Evolutionary conservation across 2,888 invertebrate genomes (phyloP), one percentile per base, ranked within the genome.

Genomic region (Hemistola chrysoprasaria): DNA sequence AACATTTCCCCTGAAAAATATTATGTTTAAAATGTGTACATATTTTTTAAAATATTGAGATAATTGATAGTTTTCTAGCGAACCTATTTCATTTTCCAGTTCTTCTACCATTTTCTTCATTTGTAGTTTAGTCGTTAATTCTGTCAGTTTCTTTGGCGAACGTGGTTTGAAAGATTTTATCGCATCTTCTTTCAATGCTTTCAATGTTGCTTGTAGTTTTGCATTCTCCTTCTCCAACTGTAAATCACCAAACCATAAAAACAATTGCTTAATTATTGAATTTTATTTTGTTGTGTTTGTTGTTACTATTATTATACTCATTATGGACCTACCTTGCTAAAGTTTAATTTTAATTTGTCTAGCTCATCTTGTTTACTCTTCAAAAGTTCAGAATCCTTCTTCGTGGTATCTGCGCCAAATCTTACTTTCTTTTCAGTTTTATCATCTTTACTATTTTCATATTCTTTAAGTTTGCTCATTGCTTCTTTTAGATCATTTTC

Each of bases 41-140:
- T 0, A 28, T n/a, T 11, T 28, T 6, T 29, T 8, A 7, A 5
- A 20, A 11, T 8, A n/a, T 29, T 6, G 8, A n/a, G n/a, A n/a
- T n/a, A n/a, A n/a, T n/a, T n/a, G n/a, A n/a, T n/a, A n/a, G n/a
- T n/a, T n/a, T 22, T n/a, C 6, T 31, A 20, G 31, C 42, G 71
- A 79, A 92, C 94, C 93, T 53, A 97, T 94, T 90, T 98, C 97
- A 65, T 92, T 94, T 79, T 97, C 97, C 56, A 97, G 86, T 52
- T 97, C 97, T 42, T 95, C 94, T 1, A 97, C 93, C 93, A 96
- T 95, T 62, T 92, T 95, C 59, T 94, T 95, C 62, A 96, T 80
- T 75, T 94, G 93, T 30, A 93, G 69, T 78, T 94, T 94, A 1
- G 94, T 92, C 16, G 93, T 93, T 33, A 92, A 78, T 62, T 95